A percentile compares a stretch with the other conserved stretches of the same genome.
Conservation (phyloP, 2,113 vertebrate genomes). For the Microtus oregoni region DNA sequence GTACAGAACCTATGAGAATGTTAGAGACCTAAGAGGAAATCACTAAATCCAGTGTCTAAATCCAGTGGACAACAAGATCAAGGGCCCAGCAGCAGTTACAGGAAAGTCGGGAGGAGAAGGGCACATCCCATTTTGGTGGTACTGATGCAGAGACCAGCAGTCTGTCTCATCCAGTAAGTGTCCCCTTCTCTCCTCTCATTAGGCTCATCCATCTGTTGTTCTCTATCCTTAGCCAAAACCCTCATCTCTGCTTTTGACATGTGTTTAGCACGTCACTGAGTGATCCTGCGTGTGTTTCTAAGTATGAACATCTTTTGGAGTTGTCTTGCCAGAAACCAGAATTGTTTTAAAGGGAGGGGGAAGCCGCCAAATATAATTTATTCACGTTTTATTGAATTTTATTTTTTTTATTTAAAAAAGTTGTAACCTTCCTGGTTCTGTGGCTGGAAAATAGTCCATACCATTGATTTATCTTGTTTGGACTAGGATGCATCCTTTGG, state of each 20-base stretch:
- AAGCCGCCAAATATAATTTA: constrained; percentile 46
- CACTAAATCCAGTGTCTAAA: not conserved
- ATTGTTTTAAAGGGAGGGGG: not conserved
- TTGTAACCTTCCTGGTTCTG: not conserved
- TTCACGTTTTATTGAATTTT: constrained; percentile 44
- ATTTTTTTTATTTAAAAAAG: not conserved
- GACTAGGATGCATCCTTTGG: not conserved
- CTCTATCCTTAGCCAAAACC: not conserved
- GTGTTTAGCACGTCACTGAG: constrained; percentile 2
- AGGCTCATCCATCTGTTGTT: not conserved
- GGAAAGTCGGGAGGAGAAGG: not conserved
- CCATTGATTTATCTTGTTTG: not conserved
- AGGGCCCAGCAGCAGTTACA: not conserved
- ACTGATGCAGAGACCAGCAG: not conserved
- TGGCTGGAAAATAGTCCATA: not conserved
- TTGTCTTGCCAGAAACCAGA: constrained; percentile 27
- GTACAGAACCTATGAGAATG: not conserved
- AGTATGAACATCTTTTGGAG: constrained; percentile 36
- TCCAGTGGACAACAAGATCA: not conserved
- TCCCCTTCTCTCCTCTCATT: not conserved
- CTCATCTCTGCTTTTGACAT: not conserved
- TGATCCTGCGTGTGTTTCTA: constrained; percentile 36
- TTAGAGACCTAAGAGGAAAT: constrained; percentile 19
- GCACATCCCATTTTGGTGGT: not conserved
- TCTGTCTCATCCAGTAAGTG: not conserved